phyloP scores from a whole-genome alignment of 2,113 vertebrate species.

The Pseudonaja textilis region DNA sequence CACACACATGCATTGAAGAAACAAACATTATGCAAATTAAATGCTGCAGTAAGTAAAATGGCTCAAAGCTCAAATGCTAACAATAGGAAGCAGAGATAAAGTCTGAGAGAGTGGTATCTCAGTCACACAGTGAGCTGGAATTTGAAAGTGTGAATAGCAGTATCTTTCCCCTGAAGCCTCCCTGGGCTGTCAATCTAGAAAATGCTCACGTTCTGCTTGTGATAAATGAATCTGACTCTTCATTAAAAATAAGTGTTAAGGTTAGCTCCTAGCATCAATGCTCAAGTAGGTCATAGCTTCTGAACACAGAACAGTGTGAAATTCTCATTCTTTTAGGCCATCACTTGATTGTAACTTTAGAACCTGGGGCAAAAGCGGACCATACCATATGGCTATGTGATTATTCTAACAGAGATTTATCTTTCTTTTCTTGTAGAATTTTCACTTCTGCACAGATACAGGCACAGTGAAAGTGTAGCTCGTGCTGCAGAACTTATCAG shows the following conservation, averaged over 20 bases:
- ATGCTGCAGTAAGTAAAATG: background rate
- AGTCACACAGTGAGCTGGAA: background rate
- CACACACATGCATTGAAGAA: background rate
- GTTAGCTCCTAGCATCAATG: slow-evolving; percentile 4
- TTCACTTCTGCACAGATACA: background rate
- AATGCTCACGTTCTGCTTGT: background rate
- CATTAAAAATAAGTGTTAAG: slow-evolving; percentile 5
- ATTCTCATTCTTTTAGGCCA: background rate
- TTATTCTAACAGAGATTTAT: background rate
- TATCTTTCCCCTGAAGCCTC: slow-evolving; percentile 13
- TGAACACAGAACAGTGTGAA: slow-evolving; percentile 14
- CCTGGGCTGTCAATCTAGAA: slow-evolving; percentile 4
- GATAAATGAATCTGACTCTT: slow-evolving; percentile 30
- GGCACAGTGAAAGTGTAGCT: background rate
- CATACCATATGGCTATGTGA: background rate
- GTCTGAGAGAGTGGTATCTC: background rate
- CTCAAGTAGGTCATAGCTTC: slow-evolving; percentile 9
- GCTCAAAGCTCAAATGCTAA: background rate
- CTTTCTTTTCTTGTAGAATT: background rate
- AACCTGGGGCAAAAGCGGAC: background rate
- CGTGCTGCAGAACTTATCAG: background rate
- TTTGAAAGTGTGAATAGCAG: slow-evolving; percentile 7
- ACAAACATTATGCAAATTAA: background rate
- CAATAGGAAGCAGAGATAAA: background rate
- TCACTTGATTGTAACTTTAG: background rate